Base-by-base conservation (phyloP, 2,797 vertebrate genomes). In the Zenarchopterus dispar region DNA sequence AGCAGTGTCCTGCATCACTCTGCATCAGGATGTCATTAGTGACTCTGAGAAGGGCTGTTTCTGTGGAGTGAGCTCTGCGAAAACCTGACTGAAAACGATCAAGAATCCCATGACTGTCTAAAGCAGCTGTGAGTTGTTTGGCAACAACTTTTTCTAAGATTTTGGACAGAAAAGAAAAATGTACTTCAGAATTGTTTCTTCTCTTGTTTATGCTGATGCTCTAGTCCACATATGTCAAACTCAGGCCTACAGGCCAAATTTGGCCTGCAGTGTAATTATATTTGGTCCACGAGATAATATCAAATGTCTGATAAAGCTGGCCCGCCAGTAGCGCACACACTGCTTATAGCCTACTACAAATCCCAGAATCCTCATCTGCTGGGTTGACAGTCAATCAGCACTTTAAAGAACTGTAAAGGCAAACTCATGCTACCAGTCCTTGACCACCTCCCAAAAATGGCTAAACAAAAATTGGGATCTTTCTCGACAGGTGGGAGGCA, bases 201-300 rank as follows among this genome's bases (percentile, higher is more conserved):
- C n/a, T n/a, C n/a, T n/a, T n/a, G n/a, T n/a, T n/a, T n/a, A n/a
- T n/a, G n/a, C n/a, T n/a, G n/a, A n/a, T n/a, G n/a, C n/a, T n/a
- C n/a, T n/a, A n/a, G n/a, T n/a, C n/a, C 31, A 33, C 2, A 33
- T 1, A 9, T 33, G 31, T 33, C 31, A 33, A 33, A 33, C 31
- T 8, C 31, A 5, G 31, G 31, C 31, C 31, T 7, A 17, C 6
- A 17, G 43, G 44, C n/a, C 44, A 45, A 45, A 45, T 45, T 9
- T 19, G 18, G n/a, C n/a, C n/a, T n/a, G n/a, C n/a, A n/a, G n/a
- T 50, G 48, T 50, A n/a, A 50, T 50, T 50, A 50, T 31, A 50
- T 31, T 50, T 31, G 24, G 24, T 24, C 48, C 17, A 15, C n/a
- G 17, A 28, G 24, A n/a, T 8, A 4, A 17, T 31, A 17, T n/a